phyloP scores from a whole-genome alignment of 2,113 vertebrate species.

The Sylvia atricapilla region DNA sequence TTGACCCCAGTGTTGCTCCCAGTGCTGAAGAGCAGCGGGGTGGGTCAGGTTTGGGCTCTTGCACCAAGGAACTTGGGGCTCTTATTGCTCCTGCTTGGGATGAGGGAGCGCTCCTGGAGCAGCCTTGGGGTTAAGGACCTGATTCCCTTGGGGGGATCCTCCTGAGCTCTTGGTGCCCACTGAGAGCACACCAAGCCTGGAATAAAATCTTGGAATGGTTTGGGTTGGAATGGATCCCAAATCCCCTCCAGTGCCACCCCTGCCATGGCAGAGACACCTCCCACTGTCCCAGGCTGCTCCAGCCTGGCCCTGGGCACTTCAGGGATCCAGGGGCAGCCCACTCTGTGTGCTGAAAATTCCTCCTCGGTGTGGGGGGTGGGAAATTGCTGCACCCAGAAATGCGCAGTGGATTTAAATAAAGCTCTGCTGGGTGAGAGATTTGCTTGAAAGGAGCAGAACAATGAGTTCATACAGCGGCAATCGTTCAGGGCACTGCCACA shows the following conservation, averaged over 20 bases:
- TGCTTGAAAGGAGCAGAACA: not conserved
- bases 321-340: not conserved
- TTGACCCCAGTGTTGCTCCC: rapidly evolving
- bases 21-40: rapidly evolving
- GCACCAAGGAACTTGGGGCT: not conserved
- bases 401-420: not conserved
- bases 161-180: not conserved
- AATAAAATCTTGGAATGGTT: not conserved
- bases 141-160: not conserved
- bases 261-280: not conserved
- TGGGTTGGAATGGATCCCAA: rapidly evolving
- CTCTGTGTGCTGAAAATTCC: not conserved
- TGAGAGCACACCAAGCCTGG: rapidly evolving
- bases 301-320: not conserved
- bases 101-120: not conserved
- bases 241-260: rapidly evolving
- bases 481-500: not conserved
- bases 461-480: rapidly evolving
- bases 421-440: not conserved
- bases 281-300: not conserved
- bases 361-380: not conserved
- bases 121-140: not conserved
- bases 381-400: not conserved
- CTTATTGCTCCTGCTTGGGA: rapidly evolving
- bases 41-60: rapidly evolving